Percentiles rank a stretch among this genome's conserved stretches.
phyloP scores from a whole-genome alignment of 1,140 invertebrate species.

The Drosophila arizonae region DNA sequence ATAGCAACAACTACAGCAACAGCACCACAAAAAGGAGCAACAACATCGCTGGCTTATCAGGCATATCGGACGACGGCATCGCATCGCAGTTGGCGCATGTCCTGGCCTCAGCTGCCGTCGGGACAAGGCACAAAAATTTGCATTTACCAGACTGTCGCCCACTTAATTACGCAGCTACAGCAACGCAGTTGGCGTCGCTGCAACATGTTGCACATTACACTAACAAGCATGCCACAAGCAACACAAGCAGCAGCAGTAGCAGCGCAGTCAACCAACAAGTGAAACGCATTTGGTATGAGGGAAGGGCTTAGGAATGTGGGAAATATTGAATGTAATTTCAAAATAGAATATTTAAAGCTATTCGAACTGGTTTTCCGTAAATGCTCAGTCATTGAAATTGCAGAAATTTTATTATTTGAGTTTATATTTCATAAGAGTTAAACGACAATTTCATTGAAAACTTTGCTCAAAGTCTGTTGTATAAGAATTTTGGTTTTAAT shows the following conservation, averaged over 20 bases:
- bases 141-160: constrained; percentile 79
- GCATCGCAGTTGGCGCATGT: constrained; percentile 57
- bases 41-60: constrained; percentile 53
- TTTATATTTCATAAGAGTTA: too few species aligned
- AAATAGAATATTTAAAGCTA: too few species aligned
- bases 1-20: too few species aligned
- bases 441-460: too few species aligned
- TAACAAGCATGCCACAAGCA: constrained; percentile 57
- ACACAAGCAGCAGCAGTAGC: constrained; percentile 2
- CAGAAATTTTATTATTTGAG: too few species aligned
- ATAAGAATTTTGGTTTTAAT: too few species aligned
- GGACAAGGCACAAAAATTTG: constrained; percentile 76
- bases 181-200: constrained; percentile 51
- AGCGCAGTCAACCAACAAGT: constrained; percentile 44
- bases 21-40: constrained; percentile 12
- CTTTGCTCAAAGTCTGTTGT: too few species aligned
- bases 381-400: too few species aligned
- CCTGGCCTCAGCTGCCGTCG: constrained; percentile 54
- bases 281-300: not conserved
- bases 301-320: too few species aligned
- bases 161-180: constrained; percentile 78
- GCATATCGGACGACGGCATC: constrained; percentile 64
- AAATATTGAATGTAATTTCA: too few species aligned
- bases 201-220: constrained; percentile 71
- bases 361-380: too few species aligned